Evolutionary conservation across 2,113 vertebrate genomes (phyloP).

Genomic region (Phalacrocorax carbo): DNA sequence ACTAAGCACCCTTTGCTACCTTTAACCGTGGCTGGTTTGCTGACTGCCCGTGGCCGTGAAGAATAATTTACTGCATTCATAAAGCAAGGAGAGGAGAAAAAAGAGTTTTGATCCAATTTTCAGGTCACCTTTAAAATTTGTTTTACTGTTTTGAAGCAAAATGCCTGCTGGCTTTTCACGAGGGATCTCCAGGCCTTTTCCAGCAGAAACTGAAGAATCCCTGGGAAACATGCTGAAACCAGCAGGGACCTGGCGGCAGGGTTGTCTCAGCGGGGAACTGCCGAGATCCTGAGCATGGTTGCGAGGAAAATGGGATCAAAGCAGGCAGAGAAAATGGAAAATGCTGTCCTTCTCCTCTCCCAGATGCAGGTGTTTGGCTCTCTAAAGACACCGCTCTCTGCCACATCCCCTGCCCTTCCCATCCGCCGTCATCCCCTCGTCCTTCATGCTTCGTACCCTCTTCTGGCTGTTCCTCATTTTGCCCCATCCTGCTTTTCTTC

Average conservation of each 20-base stretch:
- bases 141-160: accelerated
- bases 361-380: background rate
- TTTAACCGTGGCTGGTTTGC: accelerated
- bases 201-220: background rate
- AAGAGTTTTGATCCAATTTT: background rate
- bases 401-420: background rate
- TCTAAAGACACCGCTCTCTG: background rate
- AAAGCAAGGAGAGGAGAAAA: background rate
- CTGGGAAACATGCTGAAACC: background rate
- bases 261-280: accelerated
- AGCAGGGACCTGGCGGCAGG: background rate
- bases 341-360: accelerated
- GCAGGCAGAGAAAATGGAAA: accelerated
- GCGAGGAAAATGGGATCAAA: background rate
- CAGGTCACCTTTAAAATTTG: background rate
- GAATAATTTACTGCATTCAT: background rate
- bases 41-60: background rate
- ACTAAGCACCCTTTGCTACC: background rate
- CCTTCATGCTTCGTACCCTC: background rate
- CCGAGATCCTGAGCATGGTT: background rate
- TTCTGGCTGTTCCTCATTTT: accelerated
- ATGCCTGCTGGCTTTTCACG: background rate
- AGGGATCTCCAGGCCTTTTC: background rate
- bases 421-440: background rate
- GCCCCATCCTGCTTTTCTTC: background rate